A percentile compares a stretch with the other conserved stretches of the same genome.
Evolutionary conservation across 2,113 vertebrate genomes (phyloP).

Genomic region (Rhinolophus sinicus): DNA sequence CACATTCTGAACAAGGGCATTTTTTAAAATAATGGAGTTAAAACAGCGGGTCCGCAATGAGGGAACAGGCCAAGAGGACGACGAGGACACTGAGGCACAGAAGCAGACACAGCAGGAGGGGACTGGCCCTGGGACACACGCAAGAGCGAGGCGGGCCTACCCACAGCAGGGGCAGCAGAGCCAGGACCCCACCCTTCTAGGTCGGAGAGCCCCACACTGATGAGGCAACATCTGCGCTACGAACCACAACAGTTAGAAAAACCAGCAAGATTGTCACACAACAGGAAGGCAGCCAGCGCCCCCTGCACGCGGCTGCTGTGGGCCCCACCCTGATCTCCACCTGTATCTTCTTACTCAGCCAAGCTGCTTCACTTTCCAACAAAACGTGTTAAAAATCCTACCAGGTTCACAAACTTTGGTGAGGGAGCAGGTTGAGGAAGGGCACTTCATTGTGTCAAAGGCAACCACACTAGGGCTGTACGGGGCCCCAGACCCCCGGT

Average conservation of each 20-base stretch:
- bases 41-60: background rate
- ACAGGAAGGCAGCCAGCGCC: too few relatives aligned
- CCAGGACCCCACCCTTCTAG: rapidly evolving
- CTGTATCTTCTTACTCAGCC: background rate
- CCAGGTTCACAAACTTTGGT: background rate
- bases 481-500: background rate
- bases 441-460: rapidly evolving
- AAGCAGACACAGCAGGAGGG: background rate
- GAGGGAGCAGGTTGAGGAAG: rapidly evolving
- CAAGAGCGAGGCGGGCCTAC: background rate
- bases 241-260: background rate
- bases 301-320: rapidly evolving
- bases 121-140: background rate
- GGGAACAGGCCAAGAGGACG: background rate
- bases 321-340: background rate
- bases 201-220: too few relatives aligned
- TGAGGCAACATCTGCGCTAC: rapidly evolving
- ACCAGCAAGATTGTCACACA: rapidly evolving
- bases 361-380: background rate
- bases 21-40: background rate
- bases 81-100: too few relatives aligned
- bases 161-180: background rate
- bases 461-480: too few relatives aligned
- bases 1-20: background rate
- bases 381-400: too few relatives aligned